These are phyloP conservation scores for Malachius bipustulatus DNA, from an alignment of 2,888 invertebrate species.

Conservation along the genomic window DNA sequence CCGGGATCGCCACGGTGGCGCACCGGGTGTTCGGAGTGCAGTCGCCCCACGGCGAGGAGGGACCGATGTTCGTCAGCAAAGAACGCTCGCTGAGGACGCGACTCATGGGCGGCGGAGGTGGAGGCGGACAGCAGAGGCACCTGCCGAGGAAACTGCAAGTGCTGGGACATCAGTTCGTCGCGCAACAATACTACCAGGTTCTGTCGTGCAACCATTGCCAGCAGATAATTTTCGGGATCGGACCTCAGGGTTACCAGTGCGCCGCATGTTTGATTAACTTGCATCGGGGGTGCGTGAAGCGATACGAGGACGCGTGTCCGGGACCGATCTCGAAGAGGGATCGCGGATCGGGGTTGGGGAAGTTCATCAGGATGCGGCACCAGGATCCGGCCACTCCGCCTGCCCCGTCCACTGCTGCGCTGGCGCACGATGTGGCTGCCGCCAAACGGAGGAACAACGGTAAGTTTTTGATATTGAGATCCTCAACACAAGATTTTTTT, in stretches of 20 bases:
- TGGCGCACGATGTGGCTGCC: too few relatives aligned
- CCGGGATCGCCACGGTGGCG: constrained; percentile 70
- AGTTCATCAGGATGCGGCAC: constrained; percentile 31
- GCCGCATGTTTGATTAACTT: constrained; percentile 41
- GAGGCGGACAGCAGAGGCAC: too few relatives aligned
- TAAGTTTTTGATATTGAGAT: too few relatives aligned
- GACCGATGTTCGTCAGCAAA: constrained; percentile 74
- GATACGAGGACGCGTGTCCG: constrained; percentile 36
- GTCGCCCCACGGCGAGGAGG: constrained; percentile 53
- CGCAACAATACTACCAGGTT: constrained; percentile 79
- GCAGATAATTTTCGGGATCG: constrained; percentile 85
- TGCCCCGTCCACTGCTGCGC: too few relatives aligned
- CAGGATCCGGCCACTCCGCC: too few relatives aligned
- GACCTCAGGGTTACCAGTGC: constrained; percentile 95
- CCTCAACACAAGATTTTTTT: too few relatives aligned
- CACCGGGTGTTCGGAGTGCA: constrained; percentile 63
- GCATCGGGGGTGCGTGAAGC: constrained; percentile 34
- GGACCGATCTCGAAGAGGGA: constrained; percentile 36
- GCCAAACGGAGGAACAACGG: too few relatives aligned
- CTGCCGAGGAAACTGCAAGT: constrained; percentile 46
- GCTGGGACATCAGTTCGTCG: constrained; percentile 82
- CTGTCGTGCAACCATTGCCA: constrained; percentile 91
- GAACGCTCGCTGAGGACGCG: constrained; percentile 65
- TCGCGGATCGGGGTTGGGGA: constrained; percentile 29
- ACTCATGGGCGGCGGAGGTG: constrained; percentile 45